Evolutionary conservation across 1,140 invertebrate species (phyloP).

Genomic region (Tetragonula clypearis): DNA sequence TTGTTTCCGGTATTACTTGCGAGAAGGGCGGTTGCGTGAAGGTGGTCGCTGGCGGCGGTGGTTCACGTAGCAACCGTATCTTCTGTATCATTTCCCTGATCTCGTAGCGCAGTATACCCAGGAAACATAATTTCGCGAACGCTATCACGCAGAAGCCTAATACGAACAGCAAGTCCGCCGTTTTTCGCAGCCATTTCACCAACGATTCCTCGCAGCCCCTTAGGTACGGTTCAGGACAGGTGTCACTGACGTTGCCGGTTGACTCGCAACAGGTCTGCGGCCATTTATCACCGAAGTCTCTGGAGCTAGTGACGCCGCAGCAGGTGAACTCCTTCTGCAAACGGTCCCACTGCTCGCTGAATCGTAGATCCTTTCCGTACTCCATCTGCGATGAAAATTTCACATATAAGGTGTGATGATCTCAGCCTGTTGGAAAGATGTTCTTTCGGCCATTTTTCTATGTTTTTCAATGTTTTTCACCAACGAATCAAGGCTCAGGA

Average conservation of each 20-base stretch:
- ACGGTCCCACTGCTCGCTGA: slow-evolving; percentile 90
- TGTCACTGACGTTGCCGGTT: slow-evolving; percentile 70
- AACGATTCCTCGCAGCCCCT: slow-evolving; percentile 87
- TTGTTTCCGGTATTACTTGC: slow-evolving; percentile 73
- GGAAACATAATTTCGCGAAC: slow-evolving; percentile 94
- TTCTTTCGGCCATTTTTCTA: too few species aligned
- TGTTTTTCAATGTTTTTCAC: too few species aligned
- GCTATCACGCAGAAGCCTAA: slow-evolving; percentile 94
- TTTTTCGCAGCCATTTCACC: slow-evolving; percentile 88
- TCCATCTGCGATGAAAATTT: slow-evolving; percentile 81
- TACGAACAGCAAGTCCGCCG: slow-evolving; percentile 91
- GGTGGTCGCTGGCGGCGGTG: slow-evolving; percentile 72
- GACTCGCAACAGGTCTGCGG: slow-evolving; percentile 83
- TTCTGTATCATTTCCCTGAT: slow-evolving; percentile 96
- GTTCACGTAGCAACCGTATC: slow-evolving; percentile 85
- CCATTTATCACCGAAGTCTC: slow-evolving; percentile 83
- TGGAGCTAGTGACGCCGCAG: slow-evolving; percentile 88
- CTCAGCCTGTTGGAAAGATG: neutral
- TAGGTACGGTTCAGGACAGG: slow-evolving; percentile 74
- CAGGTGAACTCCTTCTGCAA: slow-evolving; percentile 89
- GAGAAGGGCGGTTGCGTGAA: slow-evolving; percentile 75
- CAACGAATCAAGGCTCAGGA: too few species aligned
- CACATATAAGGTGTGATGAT: neutral
- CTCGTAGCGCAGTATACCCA: slow-evolving; percentile 92
- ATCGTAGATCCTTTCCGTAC: slow-evolving; percentile 88